Percentiles rank a stretch among this genome's conserved stretches.
These are phyloP conservation scores for Cephus rjabovi DNA, from an alignment of 2,888 invertebrate species.

Conservation along the genomic window DNA sequence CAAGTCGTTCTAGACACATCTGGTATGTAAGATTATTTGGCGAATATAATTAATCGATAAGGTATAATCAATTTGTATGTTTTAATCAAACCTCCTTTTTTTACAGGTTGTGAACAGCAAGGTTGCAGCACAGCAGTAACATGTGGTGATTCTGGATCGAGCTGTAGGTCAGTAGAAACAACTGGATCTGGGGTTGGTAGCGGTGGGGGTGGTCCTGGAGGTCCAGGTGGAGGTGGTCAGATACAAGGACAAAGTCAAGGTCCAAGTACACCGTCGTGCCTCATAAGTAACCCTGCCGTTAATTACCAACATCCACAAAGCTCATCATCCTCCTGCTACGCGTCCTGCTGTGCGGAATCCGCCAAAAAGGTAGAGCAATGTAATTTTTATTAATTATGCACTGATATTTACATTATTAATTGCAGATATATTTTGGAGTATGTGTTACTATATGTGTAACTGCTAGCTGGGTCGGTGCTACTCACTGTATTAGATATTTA, in stretches of 20 bases:
- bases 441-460: slow-evolving; percentile 88
- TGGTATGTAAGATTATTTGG: slow-evolving; percentile 31
- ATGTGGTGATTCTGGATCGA: slow-evolving; percentile 51
- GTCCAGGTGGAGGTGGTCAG: slow-evolving; percentile 32
- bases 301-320: slow-evolving; percentile 47
- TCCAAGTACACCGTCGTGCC: slow-evolving; percentile 42
- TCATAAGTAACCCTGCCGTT: slow-evolving; percentile 41
- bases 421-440: slow-evolving; percentile 88
- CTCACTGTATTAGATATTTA: slow-evolving; percentile 89
- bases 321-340: slow-evolving; percentile 71
- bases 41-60: slow-evolving; percentile 4
- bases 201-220: slow-evolving; percentile 26
- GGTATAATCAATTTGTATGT: background rate
- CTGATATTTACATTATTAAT: slow-evolving; percentile 34
- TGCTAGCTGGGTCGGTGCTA: slow-evolving; percentile 93
- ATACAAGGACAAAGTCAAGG: slow-evolving; percentile 47
- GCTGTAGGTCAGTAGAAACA: slow-evolving; percentile 51
- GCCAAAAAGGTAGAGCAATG: slow-evolving; percentile 78
- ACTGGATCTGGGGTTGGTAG: slow-evolving; percentile 34
- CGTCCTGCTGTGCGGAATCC: slow-evolving; percentile 84
- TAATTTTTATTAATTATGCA: background rate
- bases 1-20: slow-evolving; percentile 48
- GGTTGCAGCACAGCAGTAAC: slow-evolving; percentile 48
- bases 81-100: background rate
- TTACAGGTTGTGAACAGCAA: slow-evolving; percentile 53